Base-by-base conservation (phyloP, 2,797 vertebrate species). In the Poeciliopsis infans region DNA sequence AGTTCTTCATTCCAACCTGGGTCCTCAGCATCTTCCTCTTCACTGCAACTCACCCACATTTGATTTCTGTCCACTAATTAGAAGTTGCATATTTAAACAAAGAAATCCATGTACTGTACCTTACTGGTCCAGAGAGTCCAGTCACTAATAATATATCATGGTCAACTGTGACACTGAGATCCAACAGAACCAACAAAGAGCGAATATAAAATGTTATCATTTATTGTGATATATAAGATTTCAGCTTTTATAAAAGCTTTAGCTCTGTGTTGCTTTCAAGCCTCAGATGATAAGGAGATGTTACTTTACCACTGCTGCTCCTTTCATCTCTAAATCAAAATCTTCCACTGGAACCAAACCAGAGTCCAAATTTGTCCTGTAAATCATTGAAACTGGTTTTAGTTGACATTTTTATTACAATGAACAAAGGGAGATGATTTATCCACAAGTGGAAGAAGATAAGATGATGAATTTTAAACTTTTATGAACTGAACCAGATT, bases 391-490 rank as follows among this genome's bases (percentile, higher is more conserved):
- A 80, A 83, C 13, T 5, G 4, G 41, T 70, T 70, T 46, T 28
- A 7, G 28, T 70, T 28, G 0, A 46, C 7, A 7, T 28, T 46
- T 70, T 70, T 70, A 70, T 70, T 8, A 43, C 23, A 25, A 28
- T 15, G 25, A 13, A 16, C 41, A 46, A 16, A 68, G 20, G 2
- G 20, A 28, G 25, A 7, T n/a, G 46, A 81, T 71, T 7, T 71
- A 0, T 77, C 75, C 49, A 6, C 36, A 28, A 59, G 0, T 46
- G 16, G 43, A 11, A 12, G 12, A 20, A 79, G 81, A 84, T 84
- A 79, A 73, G 82, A 73, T 81, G 51, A 41, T 8, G 43, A 46
- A 69, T 75, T 79, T 51, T 83, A 75, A 83, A 85, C 11, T 33
- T 77, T 85, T 83, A 81, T 79, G 74, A 77, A 69, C 69, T 71